Conservation (phyloP, 1,140 invertebrate species). For the Leucophenga varia region DNA sequence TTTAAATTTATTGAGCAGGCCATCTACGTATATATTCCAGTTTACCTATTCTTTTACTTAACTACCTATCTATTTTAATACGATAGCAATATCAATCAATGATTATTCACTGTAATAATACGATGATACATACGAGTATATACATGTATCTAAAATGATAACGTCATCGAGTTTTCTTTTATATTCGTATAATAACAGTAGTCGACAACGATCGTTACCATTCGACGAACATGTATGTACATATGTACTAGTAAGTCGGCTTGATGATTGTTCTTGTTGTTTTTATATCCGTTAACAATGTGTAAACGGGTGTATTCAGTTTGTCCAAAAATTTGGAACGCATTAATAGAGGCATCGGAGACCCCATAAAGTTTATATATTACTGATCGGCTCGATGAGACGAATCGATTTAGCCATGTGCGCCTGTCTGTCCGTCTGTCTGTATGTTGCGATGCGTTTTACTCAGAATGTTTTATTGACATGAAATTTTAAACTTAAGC, state of each 20-base stretch:
- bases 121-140: slow-evolving; percentile 3
- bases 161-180: no score
- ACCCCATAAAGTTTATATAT: not conserved
- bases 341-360: slow-evolving; percentile 19
- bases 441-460: no score
- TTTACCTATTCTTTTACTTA: not conserved
- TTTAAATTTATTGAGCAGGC: no score
- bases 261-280: not conserved
- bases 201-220: slow-evolving; percentile 46
- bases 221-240: slow-evolving; percentile 24
- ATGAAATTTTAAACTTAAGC: no score
- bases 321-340: slow-evolving; percentile 1
- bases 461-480: no score
- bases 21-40: no score
- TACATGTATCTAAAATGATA: not conserved
- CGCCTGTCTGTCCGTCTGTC: no score
- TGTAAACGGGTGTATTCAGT: no score
- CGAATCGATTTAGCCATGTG: not conserved
- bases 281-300: no score
- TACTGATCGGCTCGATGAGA: not conserved
- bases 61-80: no score
- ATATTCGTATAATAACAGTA: no score
- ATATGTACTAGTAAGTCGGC: not conserved
- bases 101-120: not conserved
- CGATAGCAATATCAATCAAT: not conserved